A percentile compares a stretch with the other conserved stretches of the same genome.
These are phyloP conservation scores for Elachura formosa DNA, from an alignment of 2,113 vertebrate genomes.

Conservation along the genomic window DNA sequence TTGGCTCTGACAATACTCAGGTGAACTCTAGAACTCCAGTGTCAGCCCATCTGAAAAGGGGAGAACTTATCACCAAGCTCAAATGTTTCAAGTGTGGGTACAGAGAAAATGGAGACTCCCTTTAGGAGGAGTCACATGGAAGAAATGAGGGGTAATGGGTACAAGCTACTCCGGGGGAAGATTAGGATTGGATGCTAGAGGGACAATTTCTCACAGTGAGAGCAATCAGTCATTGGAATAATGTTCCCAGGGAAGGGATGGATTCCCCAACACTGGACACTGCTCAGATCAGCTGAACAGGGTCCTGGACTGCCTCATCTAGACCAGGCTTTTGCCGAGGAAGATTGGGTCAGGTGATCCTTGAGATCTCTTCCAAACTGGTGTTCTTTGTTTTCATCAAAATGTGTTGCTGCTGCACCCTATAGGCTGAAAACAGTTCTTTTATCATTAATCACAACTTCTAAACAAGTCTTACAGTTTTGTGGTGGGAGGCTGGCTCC, in stretches of 20 bases:
- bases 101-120: background rate
- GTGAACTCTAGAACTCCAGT: background rate
- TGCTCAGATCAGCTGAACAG: background rate
- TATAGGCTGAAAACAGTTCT: background rate
- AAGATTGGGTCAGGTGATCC: background rate
- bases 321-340: background rate
- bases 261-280: background rate
- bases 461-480: background rate
- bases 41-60: background rate
- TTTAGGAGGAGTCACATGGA: background rate
- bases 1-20: background rate
- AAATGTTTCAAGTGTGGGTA: background rate
- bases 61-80: background rate
- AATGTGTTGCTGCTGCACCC: conserved; percentile 10
- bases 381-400: background rate
- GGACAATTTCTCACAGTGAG: background rate
- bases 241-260: background rate
- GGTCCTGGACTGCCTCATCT: background rate
- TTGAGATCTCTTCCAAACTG: background rate
- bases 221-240: background rate
- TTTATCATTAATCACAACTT: background rate
- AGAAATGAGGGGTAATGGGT: background rate
- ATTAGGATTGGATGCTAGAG: background rate
- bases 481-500: background rate
- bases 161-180: background rate